Base-by-base conservation (phyloP, 2,888 invertebrate genomes). In the Troilus luridus region DNA sequence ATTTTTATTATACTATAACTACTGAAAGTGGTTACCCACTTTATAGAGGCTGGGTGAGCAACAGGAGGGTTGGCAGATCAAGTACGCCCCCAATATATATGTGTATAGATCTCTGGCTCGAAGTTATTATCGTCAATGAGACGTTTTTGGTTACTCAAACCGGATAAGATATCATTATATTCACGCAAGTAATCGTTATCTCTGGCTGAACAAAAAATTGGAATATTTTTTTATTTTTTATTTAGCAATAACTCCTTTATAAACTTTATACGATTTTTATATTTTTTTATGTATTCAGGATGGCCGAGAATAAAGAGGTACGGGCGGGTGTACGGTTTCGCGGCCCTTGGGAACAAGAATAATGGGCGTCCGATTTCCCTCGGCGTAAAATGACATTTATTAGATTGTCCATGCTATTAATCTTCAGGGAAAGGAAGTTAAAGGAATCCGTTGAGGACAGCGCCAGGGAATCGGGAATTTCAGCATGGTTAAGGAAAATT, bases 381-480 rank as follows among this genome's bases (percentile, higher is more conserved):
- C 67, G 14, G 67, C 24, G 24, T 67, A 67, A 67, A 67, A 67
- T 67, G 67, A 67, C 67, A 67, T 67, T 67, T 67, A 67, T 67
- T 24, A 67, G 11, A 67, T 67, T 67, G 67, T 67, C 67, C 67
- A 67, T 12, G 67, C 67, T 67, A 67, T 67, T 67, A 67, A 67
- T 67, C 67, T 67, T 67, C 24, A 24, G 14, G 11, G 7, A 2
- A 14, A 5, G 14, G 67, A 24, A 24, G 24, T 67, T 14, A 7
- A 14, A 67, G 24, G 24, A 67, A 67, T 67, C 14, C 67, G 12
- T 67, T 67, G 6, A 67, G 14, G 67, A 24, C 14, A 10, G 10
- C 24, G 0, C 14, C 0, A 6, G 24, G 6, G 14, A 14, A 24
- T 67, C 24, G 24, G 12, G 24, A 24, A 12, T 67, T 24, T 67